Evolutionary conservation across 2,888 invertebrate species (phyloP).

Genomic region (Bruchidius siliquastri): DNA sequence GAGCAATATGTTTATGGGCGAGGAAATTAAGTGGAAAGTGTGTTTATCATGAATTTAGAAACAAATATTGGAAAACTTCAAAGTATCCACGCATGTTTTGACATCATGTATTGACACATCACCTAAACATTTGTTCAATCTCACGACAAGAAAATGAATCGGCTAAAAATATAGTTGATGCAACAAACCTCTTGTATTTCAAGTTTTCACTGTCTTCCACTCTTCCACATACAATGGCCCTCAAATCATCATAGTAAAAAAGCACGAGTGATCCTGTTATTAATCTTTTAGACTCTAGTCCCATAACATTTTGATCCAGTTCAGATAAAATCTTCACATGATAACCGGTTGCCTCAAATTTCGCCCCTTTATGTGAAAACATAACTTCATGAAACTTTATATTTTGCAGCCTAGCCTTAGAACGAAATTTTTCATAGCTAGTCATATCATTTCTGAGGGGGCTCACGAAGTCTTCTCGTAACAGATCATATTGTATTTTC

Average conservation of each 20-base stretch:
- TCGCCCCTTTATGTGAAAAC: constrained; percentile 20
- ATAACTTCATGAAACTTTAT: constrained; percentile 8
- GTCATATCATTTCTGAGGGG: not conserved
- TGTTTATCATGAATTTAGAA: too few species aligned
- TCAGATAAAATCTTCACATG: constrained; percentile 23
- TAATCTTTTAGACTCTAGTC: constrained; percentile 55
- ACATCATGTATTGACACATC: too few species aligned
- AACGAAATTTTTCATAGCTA: not conserved
- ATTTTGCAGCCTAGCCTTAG: too few species aligned
- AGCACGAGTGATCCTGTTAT: constrained; percentile 70
- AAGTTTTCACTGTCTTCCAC: constrained; percentile 54
- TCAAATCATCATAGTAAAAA: constrained; percentile 66
- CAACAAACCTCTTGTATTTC: not conserved
- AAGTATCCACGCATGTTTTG: too few species aligned
- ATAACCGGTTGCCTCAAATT: constrained; percentile 21
- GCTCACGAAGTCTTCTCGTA: not conserved
- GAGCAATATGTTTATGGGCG: too few species aligned
- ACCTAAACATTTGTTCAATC: too few species aligned
- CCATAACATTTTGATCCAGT: constrained; percentile 34
- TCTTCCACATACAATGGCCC: constrained; percentile 63
- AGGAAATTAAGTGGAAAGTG: too few species aligned
- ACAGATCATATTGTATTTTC: not conserved
- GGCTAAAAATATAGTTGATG: too few species aligned
- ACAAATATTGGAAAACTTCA: too few species aligned
- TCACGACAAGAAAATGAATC: too few species aligned